These are phyloP conservation scores for Gymnocheta viridis DNA, from an alignment of 2,888 invertebrate species.

Conservation along the genomic window DNA sequence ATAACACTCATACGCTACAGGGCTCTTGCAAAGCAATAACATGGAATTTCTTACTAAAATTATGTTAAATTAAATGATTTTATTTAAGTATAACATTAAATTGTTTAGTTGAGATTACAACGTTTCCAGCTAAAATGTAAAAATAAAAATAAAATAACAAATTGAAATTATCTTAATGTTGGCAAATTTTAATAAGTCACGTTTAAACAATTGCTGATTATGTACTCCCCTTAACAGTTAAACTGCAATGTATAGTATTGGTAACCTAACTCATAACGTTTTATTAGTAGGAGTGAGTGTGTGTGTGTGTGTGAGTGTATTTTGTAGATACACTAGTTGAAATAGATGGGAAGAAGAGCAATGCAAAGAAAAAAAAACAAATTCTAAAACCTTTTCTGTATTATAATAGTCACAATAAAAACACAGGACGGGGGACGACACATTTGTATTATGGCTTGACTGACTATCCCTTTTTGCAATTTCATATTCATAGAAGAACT, in stretches of 20 bases:
- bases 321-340: neutral
- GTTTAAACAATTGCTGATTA: conserved; percentile 59
- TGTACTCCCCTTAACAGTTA: neutral
- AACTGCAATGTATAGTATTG: neutral
- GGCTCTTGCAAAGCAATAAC: neutral
- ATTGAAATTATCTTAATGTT: conserved; percentile 36
- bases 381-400: neutral
- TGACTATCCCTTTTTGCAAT: conserved; percentile 49
- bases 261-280: neutral
- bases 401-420: neutral
- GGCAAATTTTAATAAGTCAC: conserved; percentile 52
- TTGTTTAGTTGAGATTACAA: neutral
- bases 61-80: conserved; percentile 11
- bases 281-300: neutral
- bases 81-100: neutral
- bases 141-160: neutral
- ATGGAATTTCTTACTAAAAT: conserved; percentile 1
- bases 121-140: neutral
- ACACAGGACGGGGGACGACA: conserved; percentile 20
- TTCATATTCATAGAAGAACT: conserved; percentile 33
- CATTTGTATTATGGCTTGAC: conserved; percentile 42
- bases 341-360: conserved; percentile 14
- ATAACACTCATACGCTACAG: conserved; percentile 1
- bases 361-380: neutral
- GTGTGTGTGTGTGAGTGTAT: neutral